Base-by-base conservation (phyloP, 1,140 invertebrate genomes). In the Temnothorax longispinosus region DNA sequence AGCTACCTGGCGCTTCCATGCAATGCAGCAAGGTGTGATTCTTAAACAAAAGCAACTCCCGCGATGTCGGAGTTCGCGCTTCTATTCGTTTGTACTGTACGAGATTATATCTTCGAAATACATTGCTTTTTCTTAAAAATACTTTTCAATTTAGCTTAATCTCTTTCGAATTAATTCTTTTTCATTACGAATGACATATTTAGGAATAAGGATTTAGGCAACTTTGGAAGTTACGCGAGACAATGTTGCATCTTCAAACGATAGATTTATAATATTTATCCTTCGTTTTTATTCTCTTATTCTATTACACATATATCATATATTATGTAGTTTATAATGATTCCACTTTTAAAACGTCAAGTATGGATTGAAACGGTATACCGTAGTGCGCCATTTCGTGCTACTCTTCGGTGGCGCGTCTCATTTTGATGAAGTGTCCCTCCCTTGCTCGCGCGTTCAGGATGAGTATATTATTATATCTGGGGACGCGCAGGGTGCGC, bases 381-480 rank as follows among this genome's bases (percentile, higher is more conserved):
- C 35, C 62, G 50, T 35, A 35, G 84, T 44, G 76, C 52, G 52
- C 65, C 32, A 84, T 75, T 82, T 47, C 44, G 44, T 35, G 21
- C 21, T 74, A 80, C 62, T 87, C 85, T 44, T 62, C 15, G 44
- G 82, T 88, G 85, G 88, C 91, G 86, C 91, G 89, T 92, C 92
- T 88, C 93, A 92, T 82, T 94, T 94, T 95, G 93, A 94, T 94
- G 93, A 94, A 94, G 93, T 94, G 92, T 89, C 90, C 90, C 89
- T 75, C 52, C 81, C 67, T 44, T 32, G 58, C 75, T 77, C 65
- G 52, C 75, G 50, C 89, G 87, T 91, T 87, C 82, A 87, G 87
- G 93, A 94, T 92, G 92, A 94, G 93, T 94, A 94, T 92, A 95
- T 95, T 94, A 95, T 94, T 95, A 94, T 92, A 94, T 93, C 91